Percentiles rank a stretch among this genome's conserved stretches.
Conservation (phyloP, 2,888 invertebrate genomes). For the Rotaria magnacalcarata region DNA sequence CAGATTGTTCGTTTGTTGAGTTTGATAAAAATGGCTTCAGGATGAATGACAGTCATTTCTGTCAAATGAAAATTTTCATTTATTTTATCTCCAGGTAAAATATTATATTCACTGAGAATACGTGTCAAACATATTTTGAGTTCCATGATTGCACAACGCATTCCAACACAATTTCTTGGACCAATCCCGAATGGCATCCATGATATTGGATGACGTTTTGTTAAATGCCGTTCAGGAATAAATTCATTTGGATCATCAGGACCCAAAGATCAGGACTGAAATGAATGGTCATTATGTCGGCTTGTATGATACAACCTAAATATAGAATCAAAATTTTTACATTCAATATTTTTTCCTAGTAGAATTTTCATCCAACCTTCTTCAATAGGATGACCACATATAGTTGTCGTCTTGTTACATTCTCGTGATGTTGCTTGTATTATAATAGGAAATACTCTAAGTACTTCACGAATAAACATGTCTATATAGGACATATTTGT, state of each 20-base stretch:
- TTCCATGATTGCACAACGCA: neutral
- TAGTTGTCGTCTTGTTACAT: neutral
- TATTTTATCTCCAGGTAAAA: neutral
- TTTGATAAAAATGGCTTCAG: neutral
- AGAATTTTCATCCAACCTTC: neutral
- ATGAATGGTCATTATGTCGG: neutral
- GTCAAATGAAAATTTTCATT: neutral
- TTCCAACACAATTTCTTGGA: conserved; percentile 4
- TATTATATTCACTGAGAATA: neutral
- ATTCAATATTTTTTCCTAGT: neutral
- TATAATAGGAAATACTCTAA: conserved; percentile 58
- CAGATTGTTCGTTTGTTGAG: neutral
- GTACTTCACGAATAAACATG: conserved; percentile 59
- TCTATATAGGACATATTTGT: conserved; percentile 57
- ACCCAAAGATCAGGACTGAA: neutral
- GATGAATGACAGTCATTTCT: neutral
- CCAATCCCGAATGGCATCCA: neutral
- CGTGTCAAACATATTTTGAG: neutral
- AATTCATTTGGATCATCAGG: neutral
- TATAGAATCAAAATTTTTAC: neutral
- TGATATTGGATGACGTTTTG: neutral
- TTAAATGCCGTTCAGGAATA: neutral
- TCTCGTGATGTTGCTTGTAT: conserved; percentile 6
- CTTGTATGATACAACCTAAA: neutral
- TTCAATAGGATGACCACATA: neutral